Evolutionary conservation across 2,113 vertebrate species (phyloP), one percentile per base, ranked within the genome.

Genomic region (Phoxinus phoxinus): DNA sequence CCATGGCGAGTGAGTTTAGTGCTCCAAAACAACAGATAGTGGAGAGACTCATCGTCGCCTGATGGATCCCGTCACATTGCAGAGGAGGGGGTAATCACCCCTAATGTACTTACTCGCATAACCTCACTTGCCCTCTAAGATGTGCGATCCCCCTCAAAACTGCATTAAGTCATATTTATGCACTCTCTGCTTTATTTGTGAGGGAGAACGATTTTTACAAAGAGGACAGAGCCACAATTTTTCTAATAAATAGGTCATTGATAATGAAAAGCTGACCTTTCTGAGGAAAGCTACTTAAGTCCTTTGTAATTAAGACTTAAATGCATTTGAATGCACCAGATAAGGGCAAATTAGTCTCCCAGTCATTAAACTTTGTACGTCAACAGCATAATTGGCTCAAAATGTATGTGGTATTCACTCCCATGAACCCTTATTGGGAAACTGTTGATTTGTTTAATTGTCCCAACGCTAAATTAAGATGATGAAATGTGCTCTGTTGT

Each of bases 1-100:
- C 63, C 65, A 69, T 41, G 63, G 81, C 61, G 51, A 79, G 77
- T 19, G 1, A n/a, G 35, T 81, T 85, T 56, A 13, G 27, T 23
- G 51, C 58, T 72, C 17, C 80, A 15, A 23, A 84, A 87, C 77
- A 51, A 76, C 25, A 2, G 79, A 85, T 76, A 61, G 72, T 46
- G 53, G 35, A 56, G 63, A 59, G 25, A 61, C 37, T 41, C 13
- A 1, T 69, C 30, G 69, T 81, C 73, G 59, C 53, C 11, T 76
- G 72, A 87, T 73, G n/a, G n/a, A n/a, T 85, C 37, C 41, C 11
- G 4, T 58, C 51, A 59, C 48, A 67, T 73, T 72, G 78, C 58
- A 74, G 25, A 48, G 56, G 44, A 65, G 35, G 59, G 35, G 21
- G 53, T 82, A 48, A 85, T 82, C 63, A 51, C 17, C 19, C 5